phyloP scores from a whole-genome alignment of 30 jellyfish, hydroid and myxozoan genomes.

The Pseudorhiza aurosa region DNA sequence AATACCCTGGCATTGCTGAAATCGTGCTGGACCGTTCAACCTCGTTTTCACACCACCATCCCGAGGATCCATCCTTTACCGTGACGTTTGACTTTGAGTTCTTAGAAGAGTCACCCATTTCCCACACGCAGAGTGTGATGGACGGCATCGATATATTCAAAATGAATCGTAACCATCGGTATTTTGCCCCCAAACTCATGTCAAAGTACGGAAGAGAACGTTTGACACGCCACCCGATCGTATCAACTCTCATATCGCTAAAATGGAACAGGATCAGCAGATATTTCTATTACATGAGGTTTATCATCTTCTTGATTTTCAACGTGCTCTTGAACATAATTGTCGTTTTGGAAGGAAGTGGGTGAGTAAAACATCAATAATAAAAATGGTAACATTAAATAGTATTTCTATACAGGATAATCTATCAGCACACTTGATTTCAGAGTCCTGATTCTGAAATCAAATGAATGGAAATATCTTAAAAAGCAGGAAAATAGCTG shows the following conservation, averaged over 20 bases:
- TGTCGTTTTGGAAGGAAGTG: background rate
- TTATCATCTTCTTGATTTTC: background rate
- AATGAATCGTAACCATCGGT: background rate
- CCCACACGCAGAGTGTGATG: background rate
- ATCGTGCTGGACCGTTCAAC: slow-evolving; percentile 9
- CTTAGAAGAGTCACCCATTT: slow-evolving; percentile 10
- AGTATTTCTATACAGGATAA: no score
- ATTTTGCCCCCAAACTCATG: slow-evolving; percentile 19
- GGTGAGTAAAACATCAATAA: no score
- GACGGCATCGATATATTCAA: background rate
- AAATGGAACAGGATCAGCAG: slow-evolving; percentile 28
- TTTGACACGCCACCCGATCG: slow-evolving; percentile 2
- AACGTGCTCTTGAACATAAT: background rate
- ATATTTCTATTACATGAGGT: slow-evolving; percentile 11
- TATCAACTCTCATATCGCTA: background rate
- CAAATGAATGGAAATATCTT: no score
- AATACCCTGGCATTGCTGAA: slow-evolving; percentile 8
- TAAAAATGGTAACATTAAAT: no score
- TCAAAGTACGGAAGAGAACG: background rate
- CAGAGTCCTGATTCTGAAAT: no score
- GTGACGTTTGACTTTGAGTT: slow-evolving; percentile 14
- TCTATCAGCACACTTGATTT: no score
- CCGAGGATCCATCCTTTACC: slow-evolving; percentile 30
- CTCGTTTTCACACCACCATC: slow-evolving; percentile 44
- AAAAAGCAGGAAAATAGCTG: no score